Conservation (phyloP, 1,140 invertebrate genomes). For the Megalonaias nervosa region DNA sequence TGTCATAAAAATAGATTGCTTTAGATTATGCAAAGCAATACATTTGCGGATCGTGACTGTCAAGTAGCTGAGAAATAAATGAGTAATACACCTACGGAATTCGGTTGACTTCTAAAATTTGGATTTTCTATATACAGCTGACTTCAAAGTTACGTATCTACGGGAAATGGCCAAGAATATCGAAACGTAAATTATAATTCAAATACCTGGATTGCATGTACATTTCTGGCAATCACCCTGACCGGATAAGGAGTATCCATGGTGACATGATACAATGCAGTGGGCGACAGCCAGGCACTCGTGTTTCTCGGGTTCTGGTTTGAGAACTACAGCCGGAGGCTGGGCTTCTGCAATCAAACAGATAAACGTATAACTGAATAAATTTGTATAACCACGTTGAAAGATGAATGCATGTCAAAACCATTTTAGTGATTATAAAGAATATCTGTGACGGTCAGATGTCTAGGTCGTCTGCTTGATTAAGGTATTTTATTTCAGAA, state of each 20-base stretch:
- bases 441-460: too few relatives aligned
- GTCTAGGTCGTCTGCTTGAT: too few relatives aligned
- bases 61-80: background rate
- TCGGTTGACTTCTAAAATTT: background rate
- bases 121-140: background rate
- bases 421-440: background rate
- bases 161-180: background rate
- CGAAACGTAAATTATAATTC: too few relatives aligned
- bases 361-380: background rate
- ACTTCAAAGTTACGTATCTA: background rate
- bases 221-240: conserved; percentile 44
- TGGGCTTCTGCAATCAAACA: too few relatives aligned
- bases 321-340: conserved; percentile 15
- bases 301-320: conserved; percentile 28
- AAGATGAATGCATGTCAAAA: background rate
- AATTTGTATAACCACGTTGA: background rate
- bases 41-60: background rate
- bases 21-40: background rate
- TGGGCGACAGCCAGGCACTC: conserved; percentile 40
- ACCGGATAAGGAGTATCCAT: conserved; percentile 40
- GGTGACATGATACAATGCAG: conserved; percentile 48
- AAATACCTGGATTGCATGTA: conserved; percentile 33
- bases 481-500: too few relatives aligned
- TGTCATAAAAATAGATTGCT: too few relatives aligned
- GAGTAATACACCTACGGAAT: too few relatives aligned